Conservation (phyloP, 2,888 invertebrate genomes). For the Dynastes tityus region DNA sequence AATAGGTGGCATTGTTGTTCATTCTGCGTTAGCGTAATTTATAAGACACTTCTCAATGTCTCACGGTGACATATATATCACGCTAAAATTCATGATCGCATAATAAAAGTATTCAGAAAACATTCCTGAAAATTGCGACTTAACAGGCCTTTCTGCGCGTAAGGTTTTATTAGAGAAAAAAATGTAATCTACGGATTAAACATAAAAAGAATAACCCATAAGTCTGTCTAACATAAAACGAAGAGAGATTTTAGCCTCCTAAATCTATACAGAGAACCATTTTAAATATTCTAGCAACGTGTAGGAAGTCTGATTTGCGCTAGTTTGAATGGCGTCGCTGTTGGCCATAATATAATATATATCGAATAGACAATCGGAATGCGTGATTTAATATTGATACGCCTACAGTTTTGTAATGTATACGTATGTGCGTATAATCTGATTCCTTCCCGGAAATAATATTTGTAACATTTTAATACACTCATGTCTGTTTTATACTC, state of each 20-base stretch:
- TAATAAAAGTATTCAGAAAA: background rate
- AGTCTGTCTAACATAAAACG: no score
- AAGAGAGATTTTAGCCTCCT: no score
- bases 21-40: conserved; percentile 14
- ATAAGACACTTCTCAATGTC: conserved; percentile 24
- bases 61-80: conserved; percentile 6
- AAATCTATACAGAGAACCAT: no score
- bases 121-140: background rate
- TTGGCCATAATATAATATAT: no score
- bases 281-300: background rate
- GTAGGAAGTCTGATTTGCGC: background rate
- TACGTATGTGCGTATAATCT: no score
- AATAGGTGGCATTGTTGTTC: background rate
- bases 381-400: no score
- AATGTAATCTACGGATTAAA: background rate
- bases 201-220: background rate
- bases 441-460: no score
- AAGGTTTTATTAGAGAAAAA: background rate
- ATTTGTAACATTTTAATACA: no score
- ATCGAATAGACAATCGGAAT: no score
- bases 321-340: no score
- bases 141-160: background rate
- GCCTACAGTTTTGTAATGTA: no score
- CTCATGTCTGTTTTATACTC: no score
- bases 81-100: conserved; percentile 19